These are phyloP conservation scores for Calonectris borealis DNA, from an alignment of 2,113 vertebrate species.

Conservation along the genomic window DNA sequence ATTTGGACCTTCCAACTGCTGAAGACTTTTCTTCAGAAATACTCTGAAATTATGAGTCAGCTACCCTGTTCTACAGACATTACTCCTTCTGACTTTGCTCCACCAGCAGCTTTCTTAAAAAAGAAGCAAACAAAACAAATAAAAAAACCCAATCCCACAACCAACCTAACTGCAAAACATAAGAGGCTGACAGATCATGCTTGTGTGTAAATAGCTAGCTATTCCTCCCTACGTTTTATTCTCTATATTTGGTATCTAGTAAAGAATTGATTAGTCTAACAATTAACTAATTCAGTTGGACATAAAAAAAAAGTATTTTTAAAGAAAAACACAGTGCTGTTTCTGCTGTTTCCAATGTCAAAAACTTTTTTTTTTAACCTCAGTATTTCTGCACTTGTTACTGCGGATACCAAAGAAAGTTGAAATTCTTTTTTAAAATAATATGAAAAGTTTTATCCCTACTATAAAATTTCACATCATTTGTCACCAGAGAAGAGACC, in stretches of 20 bases:
- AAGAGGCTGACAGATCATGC: neutral
- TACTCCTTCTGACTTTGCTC: neutral
- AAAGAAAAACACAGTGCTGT: neutral
- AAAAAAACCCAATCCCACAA: neutral
- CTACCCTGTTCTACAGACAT: neutral
- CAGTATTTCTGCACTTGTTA: neutral
- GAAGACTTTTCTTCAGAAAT: neutral
- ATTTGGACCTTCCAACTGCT: neutral
- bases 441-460: neutral
- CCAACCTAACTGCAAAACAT: neutral
- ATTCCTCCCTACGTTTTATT: neutral
- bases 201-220: neutral
- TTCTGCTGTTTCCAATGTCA: neutral
- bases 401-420: neutral
- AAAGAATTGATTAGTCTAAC: neutral
- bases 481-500: neutral
- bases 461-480: neutral
- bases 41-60: neutral
- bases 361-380: neutral
- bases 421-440: neutral
- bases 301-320: neutral
- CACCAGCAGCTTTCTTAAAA: neutral
- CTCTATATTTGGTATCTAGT: neutral
- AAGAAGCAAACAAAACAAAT: neutral
- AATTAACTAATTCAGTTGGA: neutral